Conservation (phyloP, 1,140 invertebrate species). For the Phthorimaea operculella region DNA sequence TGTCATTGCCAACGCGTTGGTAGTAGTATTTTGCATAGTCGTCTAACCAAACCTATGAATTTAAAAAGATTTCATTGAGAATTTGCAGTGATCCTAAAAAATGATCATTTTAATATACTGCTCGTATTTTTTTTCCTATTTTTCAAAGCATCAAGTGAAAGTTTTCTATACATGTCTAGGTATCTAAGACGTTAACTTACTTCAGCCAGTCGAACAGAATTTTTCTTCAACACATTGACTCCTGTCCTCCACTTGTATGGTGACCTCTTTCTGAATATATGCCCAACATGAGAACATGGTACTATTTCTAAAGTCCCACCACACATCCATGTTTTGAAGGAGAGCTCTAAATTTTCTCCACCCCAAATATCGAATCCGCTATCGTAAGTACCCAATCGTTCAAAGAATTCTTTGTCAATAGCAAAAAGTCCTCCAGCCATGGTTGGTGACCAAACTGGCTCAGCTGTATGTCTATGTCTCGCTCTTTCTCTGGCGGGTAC, state of each 20-base stretch:
- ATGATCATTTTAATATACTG: too few species aligned
- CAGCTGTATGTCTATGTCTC: conserved; percentile 85
- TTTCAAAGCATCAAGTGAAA: too few species aligned
- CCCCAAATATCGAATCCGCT: conserved; percentile 99
- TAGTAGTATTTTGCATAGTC: conserved; percentile 99
- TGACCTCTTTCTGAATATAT: conserved; percentile 96
- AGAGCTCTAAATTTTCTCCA: conserved; percentile 96
- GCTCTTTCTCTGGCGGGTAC: conserved; percentile 93
- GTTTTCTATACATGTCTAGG: too few species aligned
- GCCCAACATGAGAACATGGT: conserved; percentile 98
- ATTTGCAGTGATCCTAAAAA: too few species aligned
- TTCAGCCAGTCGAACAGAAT: conserved; percentile 88
- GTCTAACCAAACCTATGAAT: conserved; percentile 86
- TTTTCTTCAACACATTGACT: conserved; percentile 96
- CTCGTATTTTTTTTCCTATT: too few species aligned
- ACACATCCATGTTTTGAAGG: conserved; percentile 94
- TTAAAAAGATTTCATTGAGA: too few species aligned
- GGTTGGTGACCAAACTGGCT: conserved; percentile 95
- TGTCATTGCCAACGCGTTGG: conserved; percentile 95
- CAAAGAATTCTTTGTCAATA: conserved; percentile 85
- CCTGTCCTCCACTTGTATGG: conserved; percentile 93
- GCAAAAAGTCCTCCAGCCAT: conserved; percentile 89
- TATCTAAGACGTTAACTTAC: conserved; percentile 19
- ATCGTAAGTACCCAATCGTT: conserved; percentile 95
- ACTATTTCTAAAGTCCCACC: conserved; percentile 94